Conservation (phyloP, 2,888 invertebrate species). For the Tetropium fuscum region DNA sequence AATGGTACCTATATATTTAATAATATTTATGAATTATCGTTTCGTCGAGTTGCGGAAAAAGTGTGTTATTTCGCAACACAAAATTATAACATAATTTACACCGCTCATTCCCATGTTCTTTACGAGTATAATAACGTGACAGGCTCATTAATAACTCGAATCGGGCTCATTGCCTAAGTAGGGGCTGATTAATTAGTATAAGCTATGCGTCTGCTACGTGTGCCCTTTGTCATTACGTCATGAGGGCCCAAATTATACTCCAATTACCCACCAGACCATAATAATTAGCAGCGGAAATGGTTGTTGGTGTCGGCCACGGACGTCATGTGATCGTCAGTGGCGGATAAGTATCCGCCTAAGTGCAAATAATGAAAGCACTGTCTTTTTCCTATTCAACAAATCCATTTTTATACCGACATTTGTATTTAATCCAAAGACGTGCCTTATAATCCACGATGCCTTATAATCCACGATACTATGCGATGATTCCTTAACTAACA, state of each 20-base stretch:
- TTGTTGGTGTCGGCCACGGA: slow-evolving; percentile 1
- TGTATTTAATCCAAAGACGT: too few species aligned
- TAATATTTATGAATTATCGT: too few species aligned
- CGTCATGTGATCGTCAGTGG: too few species aligned
- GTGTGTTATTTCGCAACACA: neutral
- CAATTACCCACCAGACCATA: slow-evolving; percentile 27
- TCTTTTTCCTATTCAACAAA: too few species aligned
- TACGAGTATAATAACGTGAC: slow-evolving; percentile 17
- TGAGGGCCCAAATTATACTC: slow-evolving; percentile 24
- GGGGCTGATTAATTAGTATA: slow-evolving; percentile 30
- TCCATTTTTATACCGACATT: too few species aligned
- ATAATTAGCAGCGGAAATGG: slow-evolving; percentile 25
- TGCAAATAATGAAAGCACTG: too few species aligned
- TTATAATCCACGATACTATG: too few species aligned
- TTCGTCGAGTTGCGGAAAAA: neutral
- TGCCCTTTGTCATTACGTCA: slow-evolving; percentile 30
- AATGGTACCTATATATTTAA: too few species aligned
- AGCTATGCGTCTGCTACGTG: slow-evolving; percentile 20
- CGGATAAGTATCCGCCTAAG: too few species aligned
- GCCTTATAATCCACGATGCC: too few species aligned
- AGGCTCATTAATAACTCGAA: slow-evolving; percentile 27
- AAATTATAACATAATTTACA: neutral
- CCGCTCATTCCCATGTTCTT: slow-evolving; percentile 16
- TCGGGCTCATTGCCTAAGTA: slow-evolving; percentile 21
- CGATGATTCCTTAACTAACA: too few species aligned